Evolutionary conservation across 2,888 invertebrate species (phyloP), one percentile per base, ranked within the genome.

Genomic region (Parelbella ahira): DNA sequence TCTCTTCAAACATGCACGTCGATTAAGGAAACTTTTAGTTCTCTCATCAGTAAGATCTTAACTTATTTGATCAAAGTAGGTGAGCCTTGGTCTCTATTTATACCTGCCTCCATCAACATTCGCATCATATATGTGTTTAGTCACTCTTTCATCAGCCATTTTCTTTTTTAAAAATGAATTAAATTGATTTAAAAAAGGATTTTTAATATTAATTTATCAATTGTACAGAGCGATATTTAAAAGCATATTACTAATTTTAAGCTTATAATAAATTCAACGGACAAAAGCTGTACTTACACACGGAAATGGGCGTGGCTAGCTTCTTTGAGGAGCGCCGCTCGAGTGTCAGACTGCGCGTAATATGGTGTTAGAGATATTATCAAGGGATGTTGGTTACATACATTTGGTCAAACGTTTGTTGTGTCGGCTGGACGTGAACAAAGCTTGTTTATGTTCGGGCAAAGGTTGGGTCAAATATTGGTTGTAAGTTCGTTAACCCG

Each of bases 301-400:
- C 39, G 39, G 39, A 39, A 39, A 13, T 25, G 32, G 39, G 39
- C 32, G 39, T 39, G 39, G 32, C 25, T 18, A 25, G 24, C n/a
- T 15, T 19, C 38, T 39, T 39, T 32, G 39, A 32, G 12, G 24
- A 39, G 30, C 9, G 19, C 39, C 39, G 39, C 39, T 25, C 6
- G 18, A 30, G 18, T 12, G 39, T 24, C 38, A 6, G 34, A 18
- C 10, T 9, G 8, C 12, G 25, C 37, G 28, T 24, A 25, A 32
- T 32, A 30, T 30, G 38, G 39, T 25, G 39, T 27, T 11, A 20
- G 27, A 38, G 30, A 39, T 39, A 8, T 24, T 39, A 39, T 39
- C 39, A 24, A 15, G 23, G 33, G 19, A 19, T 19, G 39, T 32
- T 25, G 19, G 32, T 6, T n/a, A n/a, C n/a, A n/a, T 11, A 23